Conservation (phyloP, 2,888 invertebrate genomes). For the Lamproptera curius region DNA sequence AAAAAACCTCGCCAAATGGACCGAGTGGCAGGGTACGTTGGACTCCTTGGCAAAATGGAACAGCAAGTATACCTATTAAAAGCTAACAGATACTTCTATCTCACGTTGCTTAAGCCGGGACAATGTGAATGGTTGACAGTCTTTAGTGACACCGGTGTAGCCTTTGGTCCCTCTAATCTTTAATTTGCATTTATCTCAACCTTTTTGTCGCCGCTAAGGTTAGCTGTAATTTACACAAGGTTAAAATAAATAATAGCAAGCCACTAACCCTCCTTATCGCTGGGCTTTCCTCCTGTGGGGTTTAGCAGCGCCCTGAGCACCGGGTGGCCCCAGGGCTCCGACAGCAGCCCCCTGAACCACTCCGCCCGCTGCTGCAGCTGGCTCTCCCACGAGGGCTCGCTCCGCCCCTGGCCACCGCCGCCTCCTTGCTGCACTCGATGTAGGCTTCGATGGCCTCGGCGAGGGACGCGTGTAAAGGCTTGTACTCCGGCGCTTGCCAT, state of each 20-base stretch:
- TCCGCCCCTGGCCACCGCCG: conserved; percentile 54
- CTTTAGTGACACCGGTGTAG: too few relatives aligned
- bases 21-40: too few relatives aligned
- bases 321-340: conserved; percentile 75
- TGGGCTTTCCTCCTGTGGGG: conserved; percentile 68
- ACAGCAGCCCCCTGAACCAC: conserved; percentile 74
- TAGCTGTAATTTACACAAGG: neutral
- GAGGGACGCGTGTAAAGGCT: conserved; percentile 48
- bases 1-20: too few relatives aligned
- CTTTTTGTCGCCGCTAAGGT: too few relatives aligned
- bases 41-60: too few relatives aligned
- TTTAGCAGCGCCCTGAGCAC: conserved; percentile 76
- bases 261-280: conserved; percentile 41
- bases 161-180: too few relatives aligned
- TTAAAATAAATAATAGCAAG: neutral
- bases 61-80: too few relatives aligned
- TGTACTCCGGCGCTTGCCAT: conserved; percentile 55
- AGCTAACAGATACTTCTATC: too few relatives aligned
- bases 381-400: conserved; percentile 44
- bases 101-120: too few relatives aligned
- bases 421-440: conserved; percentile 53
- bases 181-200: too few relatives aligned
- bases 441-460: conserved; percentile 48
- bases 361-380: conserved; percentile 72
- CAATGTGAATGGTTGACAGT: too few relatives aligned